Percentiles rank a stretch among this genome's conserved stretches.
Evolutionary conservation across 2,888 invertebrate genomes (phyloP).

Genomic region (Petrophora chlorosata): DNA sequence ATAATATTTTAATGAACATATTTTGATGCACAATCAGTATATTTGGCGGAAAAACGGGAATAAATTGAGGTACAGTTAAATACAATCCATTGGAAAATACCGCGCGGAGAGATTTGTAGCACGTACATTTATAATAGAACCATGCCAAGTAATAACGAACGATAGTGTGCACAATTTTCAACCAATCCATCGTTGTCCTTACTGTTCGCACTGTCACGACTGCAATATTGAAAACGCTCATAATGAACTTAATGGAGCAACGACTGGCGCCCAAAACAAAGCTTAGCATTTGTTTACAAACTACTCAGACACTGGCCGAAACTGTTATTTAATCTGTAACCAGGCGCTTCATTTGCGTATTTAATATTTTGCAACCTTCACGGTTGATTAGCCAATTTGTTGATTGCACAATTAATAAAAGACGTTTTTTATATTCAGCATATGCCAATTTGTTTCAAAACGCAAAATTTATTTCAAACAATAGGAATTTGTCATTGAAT

Average conservation of each 20-base stretch:
- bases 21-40: no score
- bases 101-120: no score
- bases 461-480: constrained; percentile 19
- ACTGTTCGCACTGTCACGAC: constrained; percentile 1
- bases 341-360: constrained; percentile 22
- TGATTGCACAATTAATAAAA: constrained; percentile 30
- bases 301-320: constrained; percentile 7
- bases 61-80: no score
- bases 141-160: no score
- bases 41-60: no score
- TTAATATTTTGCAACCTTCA: constrained; percentile 33
- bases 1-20: no score
- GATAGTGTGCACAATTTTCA: no score
- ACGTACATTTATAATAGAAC: no score
- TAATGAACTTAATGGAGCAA: constrained; percentile 18
- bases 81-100: no score
- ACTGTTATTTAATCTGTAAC: constrained; percentile 1
- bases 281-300: constrained; percentile 21
- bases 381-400: constrained; percentile 26
- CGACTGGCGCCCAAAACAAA: constrained; percentile 21
- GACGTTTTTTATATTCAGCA: constrained; percentile 19
- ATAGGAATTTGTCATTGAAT: constrained; percentile 16
- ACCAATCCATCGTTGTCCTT: constrained; percentile 11
- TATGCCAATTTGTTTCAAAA: constrained; percentile 28
- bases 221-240: constrained; percentile 13